A percentile compares a stretch with the other conserved stretches of the same genome.
phyloP scores from a whole-genome alignment of 1,140 invertebrate genomes.

The Contarinia nasturtii region DNA sequence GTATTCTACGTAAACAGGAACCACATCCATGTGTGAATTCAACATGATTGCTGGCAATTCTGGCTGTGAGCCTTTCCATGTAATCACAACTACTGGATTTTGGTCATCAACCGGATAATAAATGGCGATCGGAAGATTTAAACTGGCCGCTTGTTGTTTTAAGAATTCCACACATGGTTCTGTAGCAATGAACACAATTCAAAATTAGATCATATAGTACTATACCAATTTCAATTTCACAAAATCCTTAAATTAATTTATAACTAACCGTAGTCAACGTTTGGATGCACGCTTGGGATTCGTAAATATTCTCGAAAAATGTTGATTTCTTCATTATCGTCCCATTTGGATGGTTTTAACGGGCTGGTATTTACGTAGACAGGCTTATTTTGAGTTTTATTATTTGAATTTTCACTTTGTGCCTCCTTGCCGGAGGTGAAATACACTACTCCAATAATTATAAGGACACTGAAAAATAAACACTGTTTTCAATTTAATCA shows the following conservation, averaged over 20 bases:
- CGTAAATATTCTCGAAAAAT: constrained; percentile 62
- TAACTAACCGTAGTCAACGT: constrained; percentile 57
- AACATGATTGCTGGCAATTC: constrained; percentile 50
- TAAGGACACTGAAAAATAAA: too few species aligned
- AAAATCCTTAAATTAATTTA: not conserved
- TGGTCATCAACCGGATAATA: constrained; percentile 31
- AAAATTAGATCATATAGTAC: not conserved
- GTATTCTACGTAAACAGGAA: constrained; percentile 60
- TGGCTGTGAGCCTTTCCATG: constrained; percentile 57
- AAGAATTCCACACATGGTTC: constrained; percentile 46
- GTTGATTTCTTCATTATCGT: constrained; percentile 36
- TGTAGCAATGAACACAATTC: constrained; percentile 2
- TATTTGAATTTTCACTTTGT: not conserved
- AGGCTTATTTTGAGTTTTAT: not conserved
- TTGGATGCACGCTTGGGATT: constrained; percentile 64
- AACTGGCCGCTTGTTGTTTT: constrained; percentile 38
- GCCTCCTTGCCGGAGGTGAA: not conserved
- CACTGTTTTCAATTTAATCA: too few species aligned
- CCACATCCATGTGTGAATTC: constrained; percentile 84
- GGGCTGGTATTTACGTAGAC: not conserved
- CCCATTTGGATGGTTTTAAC: not conserved
- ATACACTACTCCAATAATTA: not conserved
- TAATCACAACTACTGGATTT: constrained; percentile 65
- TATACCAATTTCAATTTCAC: constrained; percentile 27
- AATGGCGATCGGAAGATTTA: constrained; percentile 41